Evolutionary conservation across 2,888 invertebrate species (phyloP).

Genomic region (Athalia cordata): DNA sequence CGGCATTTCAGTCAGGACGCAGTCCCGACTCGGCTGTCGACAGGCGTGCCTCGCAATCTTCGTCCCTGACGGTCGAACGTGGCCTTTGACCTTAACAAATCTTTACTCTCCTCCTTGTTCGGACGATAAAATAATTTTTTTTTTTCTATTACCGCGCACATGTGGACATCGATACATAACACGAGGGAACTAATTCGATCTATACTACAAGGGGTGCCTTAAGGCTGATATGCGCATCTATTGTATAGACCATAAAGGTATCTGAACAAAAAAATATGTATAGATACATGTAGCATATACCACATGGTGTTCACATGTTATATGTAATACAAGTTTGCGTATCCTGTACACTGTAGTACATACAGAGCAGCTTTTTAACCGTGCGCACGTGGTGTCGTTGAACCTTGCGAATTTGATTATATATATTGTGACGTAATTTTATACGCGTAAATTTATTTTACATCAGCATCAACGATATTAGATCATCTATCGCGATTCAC

Average conservation of each 20-base stretch:
- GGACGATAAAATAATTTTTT: no score
- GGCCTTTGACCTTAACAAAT: no score
- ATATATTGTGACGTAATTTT: slow-evolving; percentile 22
- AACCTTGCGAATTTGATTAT: not conserved
- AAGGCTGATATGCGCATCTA: no score
- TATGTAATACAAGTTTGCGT: slow-evolving; percentile 17
- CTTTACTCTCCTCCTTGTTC: no score
- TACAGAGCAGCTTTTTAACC: slow-evolving; percentile 20
- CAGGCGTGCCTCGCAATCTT: slow-evolving; percentile 60
- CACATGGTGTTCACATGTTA: not conserved
- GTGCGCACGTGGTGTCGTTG: slow-evolving; percentile 15
- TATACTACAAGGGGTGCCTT: no score
- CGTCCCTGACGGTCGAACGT: not conserved
- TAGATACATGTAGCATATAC: no score
- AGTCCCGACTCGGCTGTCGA: slow-evolving; percentile 72
- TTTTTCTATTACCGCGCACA: no score
- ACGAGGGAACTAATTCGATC: no score
- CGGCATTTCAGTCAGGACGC: slow-evolving; percentile 71
- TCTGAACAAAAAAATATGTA: no score
- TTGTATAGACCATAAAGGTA: no score
- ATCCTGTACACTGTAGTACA: not conserved
- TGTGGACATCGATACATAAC: no score
- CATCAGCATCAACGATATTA: not conserved
- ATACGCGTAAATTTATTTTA: slow-evolving; percentile 16
- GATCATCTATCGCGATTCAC: no score